Evolutionary conservation across 2,113 vertebrate genomes (phyloP).

Genomic region (Chelonoidis abingdonii): DNA sequence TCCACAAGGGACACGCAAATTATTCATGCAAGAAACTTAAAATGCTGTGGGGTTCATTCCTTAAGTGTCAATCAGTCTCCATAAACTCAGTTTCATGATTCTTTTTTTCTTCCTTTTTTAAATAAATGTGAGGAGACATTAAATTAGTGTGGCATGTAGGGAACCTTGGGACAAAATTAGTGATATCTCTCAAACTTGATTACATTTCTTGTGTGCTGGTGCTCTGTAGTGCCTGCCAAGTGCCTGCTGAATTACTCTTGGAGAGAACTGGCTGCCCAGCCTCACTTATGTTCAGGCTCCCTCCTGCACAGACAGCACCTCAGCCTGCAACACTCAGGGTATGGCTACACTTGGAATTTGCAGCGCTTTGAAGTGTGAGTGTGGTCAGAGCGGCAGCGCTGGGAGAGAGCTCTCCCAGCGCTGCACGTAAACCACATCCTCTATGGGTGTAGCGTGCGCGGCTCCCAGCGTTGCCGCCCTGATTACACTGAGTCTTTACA

Average conservation of each 20-base stretch:
- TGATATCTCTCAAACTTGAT: not conserved
- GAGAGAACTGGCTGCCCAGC: not conserved
- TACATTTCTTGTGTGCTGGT: not conserved
- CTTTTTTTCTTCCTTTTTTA: not conserved
- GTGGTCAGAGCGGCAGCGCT: no score
- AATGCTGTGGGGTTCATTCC: not conserved
- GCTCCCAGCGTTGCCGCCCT: no score
- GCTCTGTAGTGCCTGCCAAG: not conserved
- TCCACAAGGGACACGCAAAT: not conserved
- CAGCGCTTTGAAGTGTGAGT: no score
- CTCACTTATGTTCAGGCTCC: not conserved
- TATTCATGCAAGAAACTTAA: not conserved
- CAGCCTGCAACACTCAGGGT: not conserved
- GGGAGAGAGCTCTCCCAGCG: no score
- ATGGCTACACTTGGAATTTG: no score
- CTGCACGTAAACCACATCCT: no score
- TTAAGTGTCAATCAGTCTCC: not conserved
- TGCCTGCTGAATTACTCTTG: not conserved
- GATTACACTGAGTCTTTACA: no score
- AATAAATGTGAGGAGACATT: not conserved
- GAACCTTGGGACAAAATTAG: not conserved
- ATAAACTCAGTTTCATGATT: not conserved
- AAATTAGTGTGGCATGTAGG: not conserved
- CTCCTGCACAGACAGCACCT: not conserved
- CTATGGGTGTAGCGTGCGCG: no score